Conservation (phyloP, 2,888 invertebrate genomes). For the Brachypalpus laphriformis region DNA sequence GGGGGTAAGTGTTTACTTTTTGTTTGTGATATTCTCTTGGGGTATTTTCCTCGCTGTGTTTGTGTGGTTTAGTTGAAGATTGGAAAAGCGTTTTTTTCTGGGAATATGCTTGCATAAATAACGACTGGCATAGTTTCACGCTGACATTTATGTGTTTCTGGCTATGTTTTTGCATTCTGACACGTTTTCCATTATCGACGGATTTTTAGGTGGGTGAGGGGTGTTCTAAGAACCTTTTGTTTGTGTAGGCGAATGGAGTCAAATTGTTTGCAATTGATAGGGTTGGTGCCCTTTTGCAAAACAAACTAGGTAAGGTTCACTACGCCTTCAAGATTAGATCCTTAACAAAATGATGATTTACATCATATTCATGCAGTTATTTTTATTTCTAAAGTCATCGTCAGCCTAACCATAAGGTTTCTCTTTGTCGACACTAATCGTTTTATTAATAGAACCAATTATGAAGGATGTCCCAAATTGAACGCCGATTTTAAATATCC, state of each 20-base stretch:
- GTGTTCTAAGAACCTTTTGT: background rate
- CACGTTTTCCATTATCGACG: conserved; percentile 13
- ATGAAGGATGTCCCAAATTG: too few relatives aligned
- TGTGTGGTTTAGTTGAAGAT: conserved; percentile 17
- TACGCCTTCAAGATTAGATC: too few relatives aligned
- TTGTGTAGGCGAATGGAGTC: background rate
- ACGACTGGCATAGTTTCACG: conserved; percentile 33
- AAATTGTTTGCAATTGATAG: too few relatives aligned
- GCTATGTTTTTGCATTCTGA: background rate
- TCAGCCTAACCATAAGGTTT: too few relatives aligned
- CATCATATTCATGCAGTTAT: too few relatives aligned
- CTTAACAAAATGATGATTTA: too few relatives aligned
- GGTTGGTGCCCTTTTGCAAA: too few relatives aligned
- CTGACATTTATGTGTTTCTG: conserved; percentile 9
- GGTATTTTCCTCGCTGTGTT: conserved; percentile 29
- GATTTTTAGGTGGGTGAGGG: background rate
- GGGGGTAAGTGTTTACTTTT: conserved; percentile 87
- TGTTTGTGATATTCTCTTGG: conserved; percentile 13
- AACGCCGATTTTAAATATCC: too few relatives aligned
- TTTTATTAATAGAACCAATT: too few relatives aligned
- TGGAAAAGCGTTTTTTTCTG: conserved; percentile 3
- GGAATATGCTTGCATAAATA: conserved; percentile 12
- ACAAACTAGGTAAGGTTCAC: too few relatives aligned
- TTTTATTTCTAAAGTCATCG: too few relatives aligned
- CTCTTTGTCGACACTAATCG: too few relatives aligned